phyloP scores from a whole-genome alignment of 2,888 invertebrate species.

The Erebia ligea region DNA sequence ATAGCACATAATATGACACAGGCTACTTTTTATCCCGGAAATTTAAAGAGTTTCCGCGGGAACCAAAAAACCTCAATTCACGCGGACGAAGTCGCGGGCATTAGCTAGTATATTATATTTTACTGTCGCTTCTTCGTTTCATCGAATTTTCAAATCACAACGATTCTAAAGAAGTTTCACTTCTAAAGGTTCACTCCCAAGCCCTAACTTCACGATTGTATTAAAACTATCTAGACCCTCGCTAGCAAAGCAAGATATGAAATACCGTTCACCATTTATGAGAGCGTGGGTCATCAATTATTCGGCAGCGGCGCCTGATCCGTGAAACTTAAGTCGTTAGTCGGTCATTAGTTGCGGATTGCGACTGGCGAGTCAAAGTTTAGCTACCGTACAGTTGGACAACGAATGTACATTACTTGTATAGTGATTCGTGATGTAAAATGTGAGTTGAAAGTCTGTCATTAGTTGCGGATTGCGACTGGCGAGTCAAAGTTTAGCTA shows the following conservation, averaged over 20 bases:
- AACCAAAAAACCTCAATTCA: no score
- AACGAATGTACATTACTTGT: not conserved
- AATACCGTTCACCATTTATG: conserved; percentile 25
- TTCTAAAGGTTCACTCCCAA: not conserved
- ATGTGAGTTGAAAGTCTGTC: not conserved
- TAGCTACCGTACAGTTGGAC: not conserved
- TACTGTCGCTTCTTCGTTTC: no score
- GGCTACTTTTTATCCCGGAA: no score
- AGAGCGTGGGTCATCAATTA: conserved; percentile 40
- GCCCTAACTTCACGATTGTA: no score
- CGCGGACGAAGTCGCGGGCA: no score
- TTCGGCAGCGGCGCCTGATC: conserved; percentile 36
- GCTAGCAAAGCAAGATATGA: conserved; percentile 8
- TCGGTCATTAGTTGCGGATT: conserved; percentile 41
- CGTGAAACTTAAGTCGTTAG: conserved; percentile 44
- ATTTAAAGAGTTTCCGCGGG: no score
- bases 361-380: conserved; percentile 17
- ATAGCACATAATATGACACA: no score
- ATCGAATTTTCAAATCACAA: no score
- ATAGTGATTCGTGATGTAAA: not conserved
- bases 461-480: no score
- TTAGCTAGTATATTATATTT: no score
- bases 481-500: not conserved
- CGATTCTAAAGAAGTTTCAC: no score
- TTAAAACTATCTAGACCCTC: not conserved